phyloP scores from a whole-genome alignment of 2,113 vertebrate species.

The Alethe castanea region DNA sequence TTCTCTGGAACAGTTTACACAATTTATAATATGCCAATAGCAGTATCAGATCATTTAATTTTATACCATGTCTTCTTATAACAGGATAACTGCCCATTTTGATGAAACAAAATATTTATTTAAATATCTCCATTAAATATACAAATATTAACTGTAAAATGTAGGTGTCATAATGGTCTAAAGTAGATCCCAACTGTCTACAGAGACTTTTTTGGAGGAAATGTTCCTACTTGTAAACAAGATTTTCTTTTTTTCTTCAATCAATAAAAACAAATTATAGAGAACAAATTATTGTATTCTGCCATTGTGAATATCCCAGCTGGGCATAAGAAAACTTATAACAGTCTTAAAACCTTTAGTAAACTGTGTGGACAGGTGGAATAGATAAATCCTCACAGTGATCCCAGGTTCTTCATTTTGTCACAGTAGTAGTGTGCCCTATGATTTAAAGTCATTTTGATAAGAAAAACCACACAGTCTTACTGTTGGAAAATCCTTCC shows the following conservation, averaged over 20 bases:
- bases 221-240: not conserved
- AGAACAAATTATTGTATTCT: not conserved
- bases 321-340: not conserved
- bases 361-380: not conserved
- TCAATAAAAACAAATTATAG: not conserved
- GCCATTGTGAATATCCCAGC: not conserved
- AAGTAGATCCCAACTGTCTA: not conserved
- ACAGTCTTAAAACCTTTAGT: not conserved
- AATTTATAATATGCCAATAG: not conserved
- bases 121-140: not conserved
- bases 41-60: not conserved
- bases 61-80: not conserved
- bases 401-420: not conserved
- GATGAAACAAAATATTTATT: not conserved
- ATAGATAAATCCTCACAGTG: not conserved
- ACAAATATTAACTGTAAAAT: not conserved
- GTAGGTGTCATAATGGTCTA: not conserved
- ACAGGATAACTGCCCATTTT: not conserved
- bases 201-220: not conserved
- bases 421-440: not conserved
- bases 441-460: not conserved
- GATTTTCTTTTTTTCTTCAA: not conserved
- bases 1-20: not conserved
- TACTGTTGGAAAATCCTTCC: not conserved
- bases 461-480: not conserved